Evolutionary conservation across 2,113 vertebrate species (phyloP).

Genomic region (Oreotrochilus melanogaster): DNA sequence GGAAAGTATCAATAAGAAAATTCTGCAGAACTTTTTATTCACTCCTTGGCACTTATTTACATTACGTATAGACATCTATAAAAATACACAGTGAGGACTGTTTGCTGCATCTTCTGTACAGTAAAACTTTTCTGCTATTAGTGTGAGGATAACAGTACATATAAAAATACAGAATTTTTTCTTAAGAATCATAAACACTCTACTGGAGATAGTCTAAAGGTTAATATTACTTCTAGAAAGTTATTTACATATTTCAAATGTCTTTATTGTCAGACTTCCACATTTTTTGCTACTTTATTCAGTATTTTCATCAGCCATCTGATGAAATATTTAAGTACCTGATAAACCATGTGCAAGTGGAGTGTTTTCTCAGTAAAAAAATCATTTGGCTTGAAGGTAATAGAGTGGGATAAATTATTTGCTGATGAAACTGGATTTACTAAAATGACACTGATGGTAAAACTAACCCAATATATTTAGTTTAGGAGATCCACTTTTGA

Average conservation of each 20-base stretch:
- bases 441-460: background rate
- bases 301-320: conserved; percentile 2
- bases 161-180: background rate
- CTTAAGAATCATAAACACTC: background rate
- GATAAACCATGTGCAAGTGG: background rate
- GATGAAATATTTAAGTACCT: background rate
- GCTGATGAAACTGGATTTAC: background rate
- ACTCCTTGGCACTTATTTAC: conserved; percentile 3
- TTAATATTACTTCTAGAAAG: conserved; percentile 22
- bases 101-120: background rate
- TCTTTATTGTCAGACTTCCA: conserved; percentile 5
- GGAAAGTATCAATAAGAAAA: background rate
- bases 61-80: conserved; percentile 7
- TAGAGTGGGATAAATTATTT: conserved; percentile 9
- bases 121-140: background rate
- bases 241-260: conserved; percentile 12
- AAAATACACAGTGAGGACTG: background rate
- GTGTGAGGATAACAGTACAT: background rate
- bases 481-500: conserved; percentile 11
- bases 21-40: background rate
- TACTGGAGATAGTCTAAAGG: background rate
- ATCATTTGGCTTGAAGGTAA: background rate
- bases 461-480: background rate
- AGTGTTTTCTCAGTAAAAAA: conserved; percentile 35
- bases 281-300: conserved; percentile 37